Percentiles rank a stretch among this genome's conserved stretches.
These are phyloP conservation scores for Hermaeophaga mercurialis DNA, from an alignment of 2,888 invertebrate genomes.

Conservation along the genomic window DNA sequence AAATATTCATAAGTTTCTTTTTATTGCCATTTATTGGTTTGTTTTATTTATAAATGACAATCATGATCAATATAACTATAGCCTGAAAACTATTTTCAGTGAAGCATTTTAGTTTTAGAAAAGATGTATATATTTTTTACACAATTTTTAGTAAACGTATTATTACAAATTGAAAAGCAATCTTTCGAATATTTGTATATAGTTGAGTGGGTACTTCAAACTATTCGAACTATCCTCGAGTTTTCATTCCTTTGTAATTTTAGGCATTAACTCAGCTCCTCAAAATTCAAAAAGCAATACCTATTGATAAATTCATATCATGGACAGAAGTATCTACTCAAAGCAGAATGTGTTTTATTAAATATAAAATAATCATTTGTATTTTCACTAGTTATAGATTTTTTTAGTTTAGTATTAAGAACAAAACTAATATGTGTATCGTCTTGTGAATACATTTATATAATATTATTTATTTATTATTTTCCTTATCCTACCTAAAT, in stretches of 20 bases:
- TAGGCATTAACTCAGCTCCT: conserved; percentile 36
- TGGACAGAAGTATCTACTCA: conserved; percentile 46
- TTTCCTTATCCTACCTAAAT: conserved; percentile 1
- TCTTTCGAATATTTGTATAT: conserved; percentile 49
- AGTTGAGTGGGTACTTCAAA: conserved; percentile 48
- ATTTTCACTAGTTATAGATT: conserved; percentile 54
- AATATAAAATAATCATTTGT: conserved; percentile 46
- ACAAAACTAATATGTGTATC: conserved; percentile 56
- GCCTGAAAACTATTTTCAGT: conserved; percentile 7
- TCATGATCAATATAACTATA: too few relatives aligned
- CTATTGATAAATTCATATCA: conserved; percentile 47
- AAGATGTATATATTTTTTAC: conserved; percentile 49
- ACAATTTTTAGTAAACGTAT: conserved; percentile 43
- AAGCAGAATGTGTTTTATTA: conserved; percentile 44
- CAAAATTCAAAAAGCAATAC: conserved; percentile 43
- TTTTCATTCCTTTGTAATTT: conserved; percentile 42
- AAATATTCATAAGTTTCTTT: too few relatives aligned
- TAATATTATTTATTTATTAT: conserved; percentile 42
- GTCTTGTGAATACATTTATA: conserved; percentile 58
- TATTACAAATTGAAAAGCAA: conserved; percentile 48
- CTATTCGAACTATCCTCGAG: conserved; percentile 32
- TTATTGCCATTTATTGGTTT: too few relatives aligned
- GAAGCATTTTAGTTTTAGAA: conserved; percentile 36
- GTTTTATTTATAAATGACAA: too few relatives aligned
- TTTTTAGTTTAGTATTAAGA: conserved; percentile 56